Base-by-base conservation (phyloP, 1,140 invertebrate genomes). In the Scaptomyza hsui region DNA sequence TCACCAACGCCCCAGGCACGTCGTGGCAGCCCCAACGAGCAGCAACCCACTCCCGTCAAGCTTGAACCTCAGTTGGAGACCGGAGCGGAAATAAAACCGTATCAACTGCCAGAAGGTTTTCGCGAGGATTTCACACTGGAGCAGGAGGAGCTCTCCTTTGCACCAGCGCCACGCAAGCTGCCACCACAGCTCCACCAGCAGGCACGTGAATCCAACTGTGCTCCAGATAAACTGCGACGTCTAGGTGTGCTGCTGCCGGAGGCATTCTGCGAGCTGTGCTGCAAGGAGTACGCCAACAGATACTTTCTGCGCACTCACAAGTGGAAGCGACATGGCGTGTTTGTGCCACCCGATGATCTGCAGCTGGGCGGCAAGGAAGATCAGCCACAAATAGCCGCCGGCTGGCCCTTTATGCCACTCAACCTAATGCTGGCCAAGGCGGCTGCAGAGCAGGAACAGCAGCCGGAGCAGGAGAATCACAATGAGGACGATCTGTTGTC, bases 221-320 rank as follows among this genome's bases (percentile, higher is more conserved):
- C 94, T 78, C 91, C 92, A 1, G 96, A 96, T 48, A 94, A 94
- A 16, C 91, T 97, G 9, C 93, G 94, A 2, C 94, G 95, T 61
- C 92, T 97, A 24, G 96, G 96, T 7, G 95, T 97, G 0, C 94
- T 96, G 68, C 97, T 97, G 91, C 94, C 95, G 1, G 96, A 97
- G 77, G 96, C 96, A 10, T 98, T 98, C 90, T 99, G 97, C 92
- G 97, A 98, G 85, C 94, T 98, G 45, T 99, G 98, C 90, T 96
- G 96, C 89, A 98, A 98, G 90, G 97, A 98, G 92, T 97, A 98
- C 91, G 97, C 96, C 91, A 99, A 98, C 90, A 98, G 98, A 89
- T 98, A 98, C 88, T 98, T 98, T 89, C 91, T 99, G 15, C 94
- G 96, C 26, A 98, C 97, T 13, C 98, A 99, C 91, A 97, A 98